phyloP scores from a whole-genome alignment of 2,888 invertebrate genomes.

The Lypha dubia region DNA sequence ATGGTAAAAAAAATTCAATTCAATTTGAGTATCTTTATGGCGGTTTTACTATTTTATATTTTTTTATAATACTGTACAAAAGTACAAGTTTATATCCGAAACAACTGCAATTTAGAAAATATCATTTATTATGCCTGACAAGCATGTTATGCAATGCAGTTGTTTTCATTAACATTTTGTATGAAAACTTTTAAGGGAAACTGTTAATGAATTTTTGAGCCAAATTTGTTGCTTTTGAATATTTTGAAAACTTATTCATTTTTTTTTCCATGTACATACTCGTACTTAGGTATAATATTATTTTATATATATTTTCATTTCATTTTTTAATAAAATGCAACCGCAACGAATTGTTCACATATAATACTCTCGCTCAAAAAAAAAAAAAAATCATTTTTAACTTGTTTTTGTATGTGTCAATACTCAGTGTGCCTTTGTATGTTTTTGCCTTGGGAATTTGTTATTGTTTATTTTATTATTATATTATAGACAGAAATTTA shows the following conservation, averaged over 20 bases:
- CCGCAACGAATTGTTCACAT: constrained; percentile 53
- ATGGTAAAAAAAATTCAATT: too few relatives aligned
- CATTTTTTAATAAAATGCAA: constrained; percentile 55
- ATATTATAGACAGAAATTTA: constrained; percentile 47
- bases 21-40: too few relatives aligned
- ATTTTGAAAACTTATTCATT: not conserved
- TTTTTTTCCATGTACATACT: constrained; percentile 6
- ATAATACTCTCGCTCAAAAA: constrained; percentile 14
- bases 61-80: too few relatives aligned
- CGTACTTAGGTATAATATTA: constrained; percentile 31
- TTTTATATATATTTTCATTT: constrained; percentile 41
- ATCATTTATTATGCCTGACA: too few relatives aligned
- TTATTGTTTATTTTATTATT: constrained; percentile 61
- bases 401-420: constrained; percentile 60
- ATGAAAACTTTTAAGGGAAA: not conserved
- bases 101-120: too few relatives aligned
- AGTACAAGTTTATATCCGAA: too few relatives aligned
- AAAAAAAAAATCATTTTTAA: too few relatives aligned
- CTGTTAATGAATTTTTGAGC: constrained; percentile 4
- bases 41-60: too few relatives aligned
- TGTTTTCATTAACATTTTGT: not conserved
- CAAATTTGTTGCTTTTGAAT: not conserved
- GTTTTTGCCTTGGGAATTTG: constrained; percentile 63
- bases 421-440: not conserved
- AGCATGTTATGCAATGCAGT: too few relatives aligned